Evolutionary conservation across 2,797 vertebrate genomes (phyloP), one percentile per base, ranked within the genome.

Genomic region (Halcyon chelicuti): DNA sequence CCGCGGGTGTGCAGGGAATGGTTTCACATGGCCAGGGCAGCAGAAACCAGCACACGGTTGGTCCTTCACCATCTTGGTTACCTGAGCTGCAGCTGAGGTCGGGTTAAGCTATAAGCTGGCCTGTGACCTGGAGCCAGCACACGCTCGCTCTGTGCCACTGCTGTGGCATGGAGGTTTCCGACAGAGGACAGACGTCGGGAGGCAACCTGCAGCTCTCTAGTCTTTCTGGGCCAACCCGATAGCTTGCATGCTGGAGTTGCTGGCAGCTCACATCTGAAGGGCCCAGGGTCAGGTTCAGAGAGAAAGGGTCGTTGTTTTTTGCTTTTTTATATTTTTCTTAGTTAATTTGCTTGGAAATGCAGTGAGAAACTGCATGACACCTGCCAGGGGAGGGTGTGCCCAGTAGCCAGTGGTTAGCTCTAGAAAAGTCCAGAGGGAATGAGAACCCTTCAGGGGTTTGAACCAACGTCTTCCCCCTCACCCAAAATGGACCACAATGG

Each of bases 101-200:
- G 2, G 40, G 63, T 67, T 72, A 40, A 90, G 72, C 54, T 68
- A 3, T 40, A 46, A 4, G 16, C 44, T 94, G 86, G 67, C 55
- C 80, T 57, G 25, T 83, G 76, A 83, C 76, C 73, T 9, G 9
- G 49, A 20, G 58, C 23, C 23, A 20, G 31, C 33, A 23, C 29
- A 6, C 1, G 0, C 49, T 68, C 26, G 3, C 39, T 65, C 37
- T 47, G 35, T 25, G 74, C 44, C 31, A 5, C 70, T 44, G 7
- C 65, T 0, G 2, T 0, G 1, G 68, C 31, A 18, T 0, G 2
- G 33, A 72, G 71, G 39, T 80, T 73, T 49, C 46, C 4, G 4
- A 31, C 16, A 49, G 62, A 81, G 49, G 33, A 44, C 39, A 61
- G 57, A 75, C 40, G 44, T 46, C 68, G 67, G 54, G 22, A 73